phyloP scores from a whole-genome alignment of 2,888 invertebrate genomes.

The Scaptomyza tumidula region DNA sequence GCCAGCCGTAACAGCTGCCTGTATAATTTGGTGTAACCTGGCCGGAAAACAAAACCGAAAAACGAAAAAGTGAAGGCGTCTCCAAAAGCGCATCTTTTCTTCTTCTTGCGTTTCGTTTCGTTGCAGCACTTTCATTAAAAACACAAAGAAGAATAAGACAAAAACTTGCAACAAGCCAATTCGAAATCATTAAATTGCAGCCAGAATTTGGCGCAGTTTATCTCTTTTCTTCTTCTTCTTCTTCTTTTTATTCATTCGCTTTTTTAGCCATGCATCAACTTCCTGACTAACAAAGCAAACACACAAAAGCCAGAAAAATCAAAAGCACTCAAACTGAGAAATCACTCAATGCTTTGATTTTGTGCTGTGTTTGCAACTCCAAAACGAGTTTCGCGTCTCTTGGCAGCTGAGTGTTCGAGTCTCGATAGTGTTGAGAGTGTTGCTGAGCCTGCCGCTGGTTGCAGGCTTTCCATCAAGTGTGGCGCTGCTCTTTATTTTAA shows the following conservation, averaged over 20 bases:
- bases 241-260: constrained; percentile 14
- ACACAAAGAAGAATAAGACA: not conserved
- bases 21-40: constrained; percentile 54
- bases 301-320: constrained; percentile 16
- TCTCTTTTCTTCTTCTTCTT: not conserved
- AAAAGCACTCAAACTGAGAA: constrained; percentile 43
- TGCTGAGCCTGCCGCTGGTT: constrained; percentile 11
- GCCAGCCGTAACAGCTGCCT: constrained; percentile 65
- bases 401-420: not conserved
- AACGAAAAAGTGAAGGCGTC: constrained; percentile 70
- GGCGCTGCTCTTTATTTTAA: constrained; percentile 70
- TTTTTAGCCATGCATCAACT: constrained; percentile 43
- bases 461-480: constrained; percentile 45
- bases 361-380: constrained; percentile 32
- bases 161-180: constrained; percentile 38
- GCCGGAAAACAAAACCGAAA: constrained; percentile 21
- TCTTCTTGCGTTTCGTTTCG: not conserved
- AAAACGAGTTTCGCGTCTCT: constrained; percentile 43
- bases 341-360: constrained; percentile 28
- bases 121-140: constrained; percentile 58
- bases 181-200: constrained; percentile 54
- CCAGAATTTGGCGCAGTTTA: constrained; percentile 44
- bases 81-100: constrained; percentile 58
- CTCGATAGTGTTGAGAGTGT: not conserved
- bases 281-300: constrained; percentile 45